phyloP scores from a whole-genome alignment of 1,140 invertebrate genomes.

The Manduca sexta region DNA sequence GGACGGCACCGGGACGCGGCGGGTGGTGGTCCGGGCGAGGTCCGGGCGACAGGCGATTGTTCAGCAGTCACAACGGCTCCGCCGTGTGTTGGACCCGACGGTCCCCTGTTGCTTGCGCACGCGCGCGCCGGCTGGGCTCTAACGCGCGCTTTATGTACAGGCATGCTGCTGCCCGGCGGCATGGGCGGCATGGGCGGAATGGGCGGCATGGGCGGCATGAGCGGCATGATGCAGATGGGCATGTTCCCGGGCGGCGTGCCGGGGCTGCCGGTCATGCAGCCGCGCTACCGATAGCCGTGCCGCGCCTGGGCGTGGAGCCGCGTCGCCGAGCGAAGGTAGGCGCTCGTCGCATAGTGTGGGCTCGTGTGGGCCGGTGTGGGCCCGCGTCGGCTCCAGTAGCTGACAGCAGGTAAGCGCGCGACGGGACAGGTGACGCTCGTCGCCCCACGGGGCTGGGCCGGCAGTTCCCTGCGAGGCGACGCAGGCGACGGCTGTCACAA shows the following conservation, averaged over 20 bases:
- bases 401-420: conserved; percentile 39
- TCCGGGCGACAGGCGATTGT: conserved; percentile 53
- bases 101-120: conserved; percentile 29
- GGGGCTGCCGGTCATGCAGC: conserved; percentile 50
- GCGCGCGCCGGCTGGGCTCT: conserved; percentile 17
- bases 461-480: conserved; percentile 51
- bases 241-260: conserved; percentile 58
- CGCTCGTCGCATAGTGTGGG: conserved; percentile 10
- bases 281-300: conserved; percentile 53
- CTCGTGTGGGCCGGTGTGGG: background rate
- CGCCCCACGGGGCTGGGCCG: conserved; percentile 50
- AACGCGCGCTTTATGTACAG: conserved; percentile 39
- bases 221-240: conserved; percentile 58
- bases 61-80: conserved; percentile 47
- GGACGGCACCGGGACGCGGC: conserved; percentile 6
- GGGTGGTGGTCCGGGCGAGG: conserved; percentile 10
- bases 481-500: conserved; percentile 64
- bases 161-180: conserved; percentile 61
- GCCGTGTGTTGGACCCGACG: conserved; percentile 53
- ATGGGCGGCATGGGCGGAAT: conserved; percentile 60
- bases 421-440: conserved; percentile 42
- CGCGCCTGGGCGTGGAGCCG: conserved; percentile 10
- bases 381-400: conserved; percentile 6
- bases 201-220: conserved; percentile 51
- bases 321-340: too few relatives aligned